Evolutionary conservation across 2,888 invertebrate species (phyloP), one percentile per base, ranked within the genome.

Genomic region (Stenodera caucasica): DNA sequence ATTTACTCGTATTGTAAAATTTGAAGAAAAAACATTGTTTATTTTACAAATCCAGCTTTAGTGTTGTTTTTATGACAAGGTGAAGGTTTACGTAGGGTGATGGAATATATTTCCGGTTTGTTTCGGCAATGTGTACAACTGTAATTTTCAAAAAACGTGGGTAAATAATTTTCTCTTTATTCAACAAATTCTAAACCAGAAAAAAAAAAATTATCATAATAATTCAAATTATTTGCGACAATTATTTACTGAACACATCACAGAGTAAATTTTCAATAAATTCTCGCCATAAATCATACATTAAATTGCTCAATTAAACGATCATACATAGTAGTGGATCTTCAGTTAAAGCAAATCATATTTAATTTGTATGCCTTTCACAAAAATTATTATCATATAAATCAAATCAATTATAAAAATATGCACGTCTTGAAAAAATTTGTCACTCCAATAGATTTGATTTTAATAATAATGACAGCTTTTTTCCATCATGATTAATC

Each of bases 11-110:
- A 26, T 26, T 5, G 8, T 30, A 30, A 30, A 6, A 5, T 30
- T 5, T 30, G 9, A 30, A 7, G 30, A 30, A 30, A 30, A 30
- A 23, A 21, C 18, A 23, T 23, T 45, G 45, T 45, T 45, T 45
- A 45, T 21, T 45, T 45, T 45, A 30, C 30, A 30, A 30, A 30
- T 30, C 30, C 1, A 45, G 45, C 23, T 45, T 45, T 45, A 45
- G 45, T 45, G 45, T 30, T 21, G 45, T 45, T 45, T 45, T 45
- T 45, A 45, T 45, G 45, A 23, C 45, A 18, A 45, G 21, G 45
- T 45, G 45, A 45, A 23, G 23, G 45, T 45, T 45, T 45, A 45
- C 45, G 21, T 45, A 45, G 45, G 21, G 45, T 45, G 45, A 45
- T 45, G 45, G 45, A 45, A 18, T 45, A 23, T 45, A 45, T 45